Evolutionary conservation across 2,113 vertebrate genomes (phyloP).

Genomic region (Corythornis madagascariensis): DNA sequence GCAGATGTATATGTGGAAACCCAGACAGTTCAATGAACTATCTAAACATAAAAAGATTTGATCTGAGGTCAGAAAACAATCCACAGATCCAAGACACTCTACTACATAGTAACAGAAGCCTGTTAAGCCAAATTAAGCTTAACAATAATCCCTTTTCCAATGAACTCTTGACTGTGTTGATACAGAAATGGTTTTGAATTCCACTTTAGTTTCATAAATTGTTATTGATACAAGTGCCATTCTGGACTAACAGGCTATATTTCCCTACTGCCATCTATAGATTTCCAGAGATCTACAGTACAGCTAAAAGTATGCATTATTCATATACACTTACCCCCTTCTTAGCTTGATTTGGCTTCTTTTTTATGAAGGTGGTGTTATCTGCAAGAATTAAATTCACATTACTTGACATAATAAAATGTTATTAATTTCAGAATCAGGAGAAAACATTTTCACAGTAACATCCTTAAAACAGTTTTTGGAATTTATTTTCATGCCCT

Average conservation of each 20-base stretch:
- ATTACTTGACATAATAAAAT: neutral
- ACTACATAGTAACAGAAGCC: neutral
- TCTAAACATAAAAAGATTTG: neutral
- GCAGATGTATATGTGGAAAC: neutral
- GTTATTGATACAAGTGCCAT: neutral
- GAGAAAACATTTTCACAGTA: neutral
- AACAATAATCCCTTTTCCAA: neutral
- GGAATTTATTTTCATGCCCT: neutral
- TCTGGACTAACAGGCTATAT: neutral
- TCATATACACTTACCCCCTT: slow-evolving; percentile 73
- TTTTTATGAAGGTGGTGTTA: slow-evolving; percentile 78
- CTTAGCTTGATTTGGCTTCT: slow-evolving; percentile 78
- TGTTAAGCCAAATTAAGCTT: neutral
- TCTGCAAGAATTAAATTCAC: slow-evolving; percentile 71
- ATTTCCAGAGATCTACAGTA: neutral
- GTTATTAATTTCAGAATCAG: neutral
- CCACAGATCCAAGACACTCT: neutral
- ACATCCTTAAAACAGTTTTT: neutral
- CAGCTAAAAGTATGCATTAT: neutral
- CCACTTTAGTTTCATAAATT: neutral
- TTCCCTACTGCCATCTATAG: neutral
- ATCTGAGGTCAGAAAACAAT: neutral
- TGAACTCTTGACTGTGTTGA: neutral
- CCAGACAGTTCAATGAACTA: neutral
- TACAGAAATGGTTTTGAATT: neutral